phyloP scores from a whole-genome alignment of 2,797 vertebrate species.

The Phrynocephalus guinanensis region DNA sequence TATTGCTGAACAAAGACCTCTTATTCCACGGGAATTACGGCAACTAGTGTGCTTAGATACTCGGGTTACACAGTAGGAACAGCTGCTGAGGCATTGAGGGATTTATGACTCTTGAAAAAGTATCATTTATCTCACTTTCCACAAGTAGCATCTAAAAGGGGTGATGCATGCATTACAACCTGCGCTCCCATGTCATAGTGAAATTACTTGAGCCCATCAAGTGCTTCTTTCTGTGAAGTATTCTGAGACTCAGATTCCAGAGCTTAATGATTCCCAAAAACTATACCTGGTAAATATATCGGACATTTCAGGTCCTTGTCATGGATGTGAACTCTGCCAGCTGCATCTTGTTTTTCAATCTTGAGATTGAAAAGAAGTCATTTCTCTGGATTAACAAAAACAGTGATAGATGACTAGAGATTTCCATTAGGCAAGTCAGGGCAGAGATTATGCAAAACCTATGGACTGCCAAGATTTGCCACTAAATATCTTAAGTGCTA shows the following conservation, averaged over 20 bases:
- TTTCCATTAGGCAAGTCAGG: not conserved
- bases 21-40: not conserved
- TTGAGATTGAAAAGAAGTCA: conserved; percentile 4
- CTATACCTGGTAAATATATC: not conserved
- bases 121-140: not conserved
- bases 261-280: not conserved
- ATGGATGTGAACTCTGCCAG: not conserved
- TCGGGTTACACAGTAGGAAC: not conserved
- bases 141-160: not conserved
- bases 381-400: not conserved
- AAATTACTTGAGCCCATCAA: not conserved
- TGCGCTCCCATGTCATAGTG: not conserved
- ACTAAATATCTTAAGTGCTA: not conserved
- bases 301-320: conserved; percentile 30
- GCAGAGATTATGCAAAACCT: not conserved
- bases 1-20: not conserved
- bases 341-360: conserved; percentile 20
- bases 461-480: not conserved
- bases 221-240: not conserved
- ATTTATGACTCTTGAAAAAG: not conserved
- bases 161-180: not conserved
- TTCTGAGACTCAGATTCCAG: not conserved
- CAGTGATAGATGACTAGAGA: not conserved
- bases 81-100: not conserved
- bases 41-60: not conserved